A percentile compares a stretch with the other conserved stretches of the same genome.
Evolutionary conservation across 2,113 vertebrate genomes (phyloP).

Genomic region (Leptocoma aspasia): DNA sequence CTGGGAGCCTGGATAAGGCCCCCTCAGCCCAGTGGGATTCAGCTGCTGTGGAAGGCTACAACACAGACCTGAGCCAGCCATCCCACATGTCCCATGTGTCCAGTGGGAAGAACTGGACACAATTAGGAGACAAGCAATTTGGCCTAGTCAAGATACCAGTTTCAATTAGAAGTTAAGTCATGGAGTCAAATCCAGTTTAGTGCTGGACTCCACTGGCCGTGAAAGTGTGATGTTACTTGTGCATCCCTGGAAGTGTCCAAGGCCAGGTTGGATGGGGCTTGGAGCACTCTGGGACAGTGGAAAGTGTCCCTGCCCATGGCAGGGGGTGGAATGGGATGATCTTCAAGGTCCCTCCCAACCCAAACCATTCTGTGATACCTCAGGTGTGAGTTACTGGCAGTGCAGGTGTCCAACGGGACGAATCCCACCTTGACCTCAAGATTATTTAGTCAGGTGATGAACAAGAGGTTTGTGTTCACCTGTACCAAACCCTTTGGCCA

Average conservation of each 20-base stretch:
- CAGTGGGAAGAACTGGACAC: not conserved
- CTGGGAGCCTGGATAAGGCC: not conserved
- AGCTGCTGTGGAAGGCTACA: not conserved
- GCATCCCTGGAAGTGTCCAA: not conserved
- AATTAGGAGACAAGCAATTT: no score
- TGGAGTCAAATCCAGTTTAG: not conserved
- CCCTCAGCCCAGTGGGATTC: not conserved
- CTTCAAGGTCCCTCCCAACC: not conserved
- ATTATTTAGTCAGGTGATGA: not conserved
- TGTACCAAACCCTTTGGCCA: not conserved
- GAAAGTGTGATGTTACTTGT: not conserved
- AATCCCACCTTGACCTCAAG: not conserved
- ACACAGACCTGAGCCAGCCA: not conserved
- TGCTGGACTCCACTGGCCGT: not conserved
- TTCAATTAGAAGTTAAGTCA: not conserved
- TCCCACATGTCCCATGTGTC: rapidly evolving
- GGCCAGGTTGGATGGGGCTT: rapidly evolving
- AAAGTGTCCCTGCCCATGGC: not conserved
- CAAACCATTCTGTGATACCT: not conserved
- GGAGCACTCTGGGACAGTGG: not conserved
- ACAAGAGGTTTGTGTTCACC: not conserved
- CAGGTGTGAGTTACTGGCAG: not conserved
- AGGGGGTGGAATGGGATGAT: not conserved
- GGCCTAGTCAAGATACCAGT: not conserved
- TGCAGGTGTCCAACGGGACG: not conserved